These are phyloP conservation scores for Tinea trinotella DNA, from an alignment of 2,888 invertebrate genomes.

Conservation along the genomic window DNA sequence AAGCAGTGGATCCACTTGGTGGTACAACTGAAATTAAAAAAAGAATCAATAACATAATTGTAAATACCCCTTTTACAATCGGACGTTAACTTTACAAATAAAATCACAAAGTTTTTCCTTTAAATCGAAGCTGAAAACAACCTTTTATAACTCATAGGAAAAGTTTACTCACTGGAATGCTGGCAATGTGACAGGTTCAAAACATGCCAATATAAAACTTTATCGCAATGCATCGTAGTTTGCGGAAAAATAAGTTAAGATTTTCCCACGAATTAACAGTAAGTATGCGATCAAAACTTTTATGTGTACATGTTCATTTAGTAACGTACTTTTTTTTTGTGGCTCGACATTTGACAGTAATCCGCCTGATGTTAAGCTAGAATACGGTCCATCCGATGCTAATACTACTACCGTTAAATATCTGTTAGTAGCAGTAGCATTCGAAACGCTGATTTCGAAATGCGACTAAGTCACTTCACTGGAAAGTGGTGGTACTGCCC, in stretches of 20 bases:
- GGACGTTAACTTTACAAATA: not conserved
- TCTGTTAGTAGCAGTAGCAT: too few species aligned
- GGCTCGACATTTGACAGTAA: too few species aligned
- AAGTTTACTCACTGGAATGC: not conserved
- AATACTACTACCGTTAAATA: too few species aligned
- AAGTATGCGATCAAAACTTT: not conserved
- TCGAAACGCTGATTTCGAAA: too few species aligned
- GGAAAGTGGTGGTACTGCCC: too few species aligned
- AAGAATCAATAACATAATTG: not conserved
- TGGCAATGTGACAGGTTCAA: not conserved
- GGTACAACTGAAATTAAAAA: conserved; percentile 9
- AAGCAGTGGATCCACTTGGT: conserved; percentile 1
- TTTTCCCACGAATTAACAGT: too few species aligned
- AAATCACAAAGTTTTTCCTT: not conserved
- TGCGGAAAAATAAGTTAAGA: not conserved
- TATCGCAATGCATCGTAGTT: not conserved
- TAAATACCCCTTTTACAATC: not conserved
- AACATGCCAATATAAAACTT: not conserved
- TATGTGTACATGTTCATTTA: too few species aligned
- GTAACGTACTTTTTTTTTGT: too few species aligned
- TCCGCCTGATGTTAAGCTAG: too few species aligned
- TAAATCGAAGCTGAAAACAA: not conserved
- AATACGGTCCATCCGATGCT: too few species aligned
- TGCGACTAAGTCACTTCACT: too few species aligned
- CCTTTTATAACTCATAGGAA: not conserved